These are phyloP conservation scores for Atractosteus spatula DNA, from an alignment of 2,113 vertebrate genomes.

Conservation along the genomic window DNA sequence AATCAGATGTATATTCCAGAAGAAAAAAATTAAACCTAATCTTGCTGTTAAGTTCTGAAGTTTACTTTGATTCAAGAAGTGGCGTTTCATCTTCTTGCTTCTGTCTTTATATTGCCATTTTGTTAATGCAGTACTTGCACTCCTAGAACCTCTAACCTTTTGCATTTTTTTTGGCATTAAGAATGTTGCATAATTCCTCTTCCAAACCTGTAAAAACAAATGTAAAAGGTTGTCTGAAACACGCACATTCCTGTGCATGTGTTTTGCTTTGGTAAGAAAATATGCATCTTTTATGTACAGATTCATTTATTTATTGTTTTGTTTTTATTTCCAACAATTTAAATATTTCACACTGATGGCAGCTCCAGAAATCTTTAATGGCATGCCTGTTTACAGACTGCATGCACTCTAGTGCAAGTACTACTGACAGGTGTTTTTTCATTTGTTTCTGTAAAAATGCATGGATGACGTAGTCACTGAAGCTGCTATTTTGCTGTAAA, in stretches of 20 bases:
- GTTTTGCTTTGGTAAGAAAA: conserved; percentile 23
- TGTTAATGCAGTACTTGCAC: conserved; percentile 3
- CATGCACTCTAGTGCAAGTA: conserved; percentile 41
- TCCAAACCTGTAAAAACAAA: no score
- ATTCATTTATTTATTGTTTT: conserved; percentile 35
- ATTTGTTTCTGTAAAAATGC: conserved; percentile 34
- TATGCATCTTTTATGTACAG: conserved; percentile 49
- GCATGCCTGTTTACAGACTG: conserved; percentile 29
- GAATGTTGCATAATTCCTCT: background rate
- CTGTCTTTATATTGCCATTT: background rate
- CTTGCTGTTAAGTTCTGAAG: background rate
- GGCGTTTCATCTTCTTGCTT: background rate
- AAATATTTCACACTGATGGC: conserved; percentile 36
- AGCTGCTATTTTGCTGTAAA: conserved; percentile 23
- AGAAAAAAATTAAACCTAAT: background rate
- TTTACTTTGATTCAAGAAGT: background rate
- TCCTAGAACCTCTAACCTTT: background rate
- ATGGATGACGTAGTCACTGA: conserved; percentile 61
- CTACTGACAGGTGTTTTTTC: conserved; percentile 56
- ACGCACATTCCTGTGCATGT: conserved; percentile 23
- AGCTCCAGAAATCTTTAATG: conserved; percentile 42
- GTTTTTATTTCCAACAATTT: conserved; percentile 12
- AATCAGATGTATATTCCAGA: conserved; percentile 1
- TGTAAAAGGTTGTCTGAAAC: conserved; percentile 6
- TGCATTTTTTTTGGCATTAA: conserved; percentile 38